Conservation (phyloP, 2,888 invertebrate genomes). For the Eulithis prunata region DNA sequence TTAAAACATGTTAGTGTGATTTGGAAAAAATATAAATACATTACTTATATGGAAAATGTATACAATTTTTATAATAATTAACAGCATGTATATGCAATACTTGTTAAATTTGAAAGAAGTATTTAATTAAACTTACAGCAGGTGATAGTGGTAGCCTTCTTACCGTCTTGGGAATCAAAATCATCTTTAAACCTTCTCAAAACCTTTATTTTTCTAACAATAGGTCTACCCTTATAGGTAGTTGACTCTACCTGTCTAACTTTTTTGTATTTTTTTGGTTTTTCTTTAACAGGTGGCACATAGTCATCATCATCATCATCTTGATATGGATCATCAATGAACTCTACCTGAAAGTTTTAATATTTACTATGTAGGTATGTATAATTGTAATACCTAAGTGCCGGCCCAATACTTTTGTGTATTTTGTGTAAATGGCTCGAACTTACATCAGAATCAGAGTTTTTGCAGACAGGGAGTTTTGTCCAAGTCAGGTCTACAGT, state of each 20-base stretch:
- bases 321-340: slow-evolving; percentile 71
- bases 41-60: too few relatives aligned
- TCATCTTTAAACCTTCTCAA: slow-evolving; percentile 65
- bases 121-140: slow-evolving; percentile 67
- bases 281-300: slow-evolving; percentile 64
- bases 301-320: slow-evolving; percentile 77
- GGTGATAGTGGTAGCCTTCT: slow-evolving; percentile 73
- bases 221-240: slow-evolving; percentile 48
- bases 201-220: slow-evolving; percentile 71
- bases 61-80: too few relatives aligned
- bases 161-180: slow-evolving; percentile 53
- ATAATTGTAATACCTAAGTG: too few relatives aligned
- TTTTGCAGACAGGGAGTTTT: slow-evolving; percentile 45
- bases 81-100: too few relatives aligned
- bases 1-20: too few relatives aligned
- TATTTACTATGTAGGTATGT: too few relatives aligned
- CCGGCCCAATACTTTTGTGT: too few relatives aligned
- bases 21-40: too few relatives aligned
- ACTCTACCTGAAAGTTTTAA: slow-evolving; percentile 60
- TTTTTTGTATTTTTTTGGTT: slow-evolving; percentile 67
- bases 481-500: slow-evolving; percentile 67
- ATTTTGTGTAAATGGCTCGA: background rate
- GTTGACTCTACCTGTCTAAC: slow-evolving; percentile 68
- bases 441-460: slow-evolving; percentile 64
- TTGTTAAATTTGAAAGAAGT: slow-evolving; percentile 10